phyloP scores from a whole-genome alignment of 2,888 invertebrate species.

The Mactromeris polynyma region DNA sequence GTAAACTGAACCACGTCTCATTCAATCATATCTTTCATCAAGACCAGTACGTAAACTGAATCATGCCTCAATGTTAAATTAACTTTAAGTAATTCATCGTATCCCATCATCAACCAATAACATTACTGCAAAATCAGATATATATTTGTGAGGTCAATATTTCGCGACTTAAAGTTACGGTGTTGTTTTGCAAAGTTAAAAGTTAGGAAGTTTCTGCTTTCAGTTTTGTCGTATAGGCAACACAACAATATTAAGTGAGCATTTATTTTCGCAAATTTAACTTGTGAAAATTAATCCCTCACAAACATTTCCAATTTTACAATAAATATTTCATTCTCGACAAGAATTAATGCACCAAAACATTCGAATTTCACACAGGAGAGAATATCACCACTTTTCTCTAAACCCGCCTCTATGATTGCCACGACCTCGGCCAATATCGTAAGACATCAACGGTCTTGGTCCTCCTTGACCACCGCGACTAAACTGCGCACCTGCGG shows the following conservation, averaged over 20 bases:
- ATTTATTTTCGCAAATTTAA: no score
- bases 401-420: slow-evolving; percentile 30
- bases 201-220: no score
- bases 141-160: no score
- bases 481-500: slow-evolving; percentile 39
- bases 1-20: not conserved
- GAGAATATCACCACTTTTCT: slow-evolving; percentile 29
- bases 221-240: no score
- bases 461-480: slow-evolving; percentile 53
- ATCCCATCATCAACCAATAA: no score
- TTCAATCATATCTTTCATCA: not conserved
- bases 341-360: not conserved
- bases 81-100: no score
- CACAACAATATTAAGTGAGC: no score
- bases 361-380: not conserved
- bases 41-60: not conserved
- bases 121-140: no score
- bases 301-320: not conserved
- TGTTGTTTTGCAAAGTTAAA: no score
- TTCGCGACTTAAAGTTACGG: no score
- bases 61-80: no score
- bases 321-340: not conserved
- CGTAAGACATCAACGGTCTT: slow-evolving; percentile 65
- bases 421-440: slow-evolving; percentile 44
- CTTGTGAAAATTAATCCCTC: not conserved